Evolutionary conservation across 2,888 invertebrate species (phyloP).

Genomic region (Ophioninae sp.): DNA sequence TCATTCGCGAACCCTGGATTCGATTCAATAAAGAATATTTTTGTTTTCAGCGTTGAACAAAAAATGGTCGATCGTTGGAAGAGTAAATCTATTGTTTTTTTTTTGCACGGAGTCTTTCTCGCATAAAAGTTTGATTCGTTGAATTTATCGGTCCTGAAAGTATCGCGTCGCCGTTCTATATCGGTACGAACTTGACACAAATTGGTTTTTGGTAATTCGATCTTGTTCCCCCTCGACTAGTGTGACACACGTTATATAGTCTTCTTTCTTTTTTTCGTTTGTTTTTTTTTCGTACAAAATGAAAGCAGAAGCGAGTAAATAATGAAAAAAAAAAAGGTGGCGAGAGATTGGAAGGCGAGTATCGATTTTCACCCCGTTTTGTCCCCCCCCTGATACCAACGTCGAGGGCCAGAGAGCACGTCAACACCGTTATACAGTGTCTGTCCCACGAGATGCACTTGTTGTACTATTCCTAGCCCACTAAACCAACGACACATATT

Average conservation of each 20-base stretch:
- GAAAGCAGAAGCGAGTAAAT: constrained; percentile 10
- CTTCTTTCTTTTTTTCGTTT: no score
- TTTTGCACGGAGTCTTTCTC: background rate
- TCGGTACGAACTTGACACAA: constrained; percentile 3
- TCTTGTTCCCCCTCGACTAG: background rate
- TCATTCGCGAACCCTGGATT: background rate
- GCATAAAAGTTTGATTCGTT: background rate
- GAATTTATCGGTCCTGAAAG: background rate
- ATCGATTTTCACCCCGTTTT: constrained; percentile 25
- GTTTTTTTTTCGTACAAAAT: constrained; percentile 19
- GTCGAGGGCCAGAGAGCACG: constrained; percentile 15
- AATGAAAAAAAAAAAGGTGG: constrained; percentile 14
- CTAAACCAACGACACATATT: constrained; percentile 4
- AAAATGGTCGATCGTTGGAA: background rate
- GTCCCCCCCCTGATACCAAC: background rate
- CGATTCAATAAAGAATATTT: background rate
- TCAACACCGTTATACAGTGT: constrained; percentile 9
- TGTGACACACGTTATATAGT: background rate
- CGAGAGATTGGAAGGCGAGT: constrained; percentile 17
- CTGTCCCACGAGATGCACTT: constrained; percentile 31
- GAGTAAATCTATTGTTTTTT: background rate
- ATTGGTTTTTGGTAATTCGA: constrained; percentile 20
- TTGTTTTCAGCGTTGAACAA: background rate
- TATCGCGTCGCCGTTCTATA: background rate
- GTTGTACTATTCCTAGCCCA: constrained; percentile 15